Evolutionary conservation across 2,113 vertebrate genomes (phyloP), one percentile per base, ranked within the genome.

Genomic region (Indicator maculatus): DNA sequence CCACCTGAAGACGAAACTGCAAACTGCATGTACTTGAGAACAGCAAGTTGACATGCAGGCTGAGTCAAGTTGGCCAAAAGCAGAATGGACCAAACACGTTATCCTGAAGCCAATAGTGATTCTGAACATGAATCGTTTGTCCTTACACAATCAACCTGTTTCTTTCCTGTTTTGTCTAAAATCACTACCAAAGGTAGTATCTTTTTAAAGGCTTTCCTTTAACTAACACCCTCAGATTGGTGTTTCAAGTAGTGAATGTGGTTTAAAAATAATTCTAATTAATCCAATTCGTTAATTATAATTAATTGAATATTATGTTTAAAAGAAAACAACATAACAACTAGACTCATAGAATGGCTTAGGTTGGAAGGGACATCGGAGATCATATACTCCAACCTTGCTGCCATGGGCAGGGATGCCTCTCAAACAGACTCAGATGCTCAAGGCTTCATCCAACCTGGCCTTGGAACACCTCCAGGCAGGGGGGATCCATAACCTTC

Each of bases 1-100:
- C 96, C 96, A 92, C 76, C 95, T 97, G 77, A 45, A 89, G 95
- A 84, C 28, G 12, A 33, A 78, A 71, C 13, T 11, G 47, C 61
- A 83, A 92, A 94, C 30, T 84, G 53, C 91, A 65, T 1, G 45
- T 26, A 44, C 11, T 2, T 65, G 33, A 59, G 52, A 67, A 69
- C 30, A 41, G 9, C n/a, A 38, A 23, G 6, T 17, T 41, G 14
- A 58, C 24, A 38, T 1, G 8, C 19, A 59, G 19, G 30, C 15
- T 20, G 63, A 12, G 17, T 69, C 20, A 72, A 36, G 9, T 2
- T 23, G 18, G 30, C 11, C 21, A 56, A 52, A 9, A 30, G 6
- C 36, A 78, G 45, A 80, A 73, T 0, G 1, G 67, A 73, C 11
- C 19, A 16, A 73, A 12, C 16, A 16, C 1, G 0, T 58, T 83